phyloP scores from a whole-genome alignment of 2,888 invertebrate genomes.

The Lithophane ornitopus region DNA sequence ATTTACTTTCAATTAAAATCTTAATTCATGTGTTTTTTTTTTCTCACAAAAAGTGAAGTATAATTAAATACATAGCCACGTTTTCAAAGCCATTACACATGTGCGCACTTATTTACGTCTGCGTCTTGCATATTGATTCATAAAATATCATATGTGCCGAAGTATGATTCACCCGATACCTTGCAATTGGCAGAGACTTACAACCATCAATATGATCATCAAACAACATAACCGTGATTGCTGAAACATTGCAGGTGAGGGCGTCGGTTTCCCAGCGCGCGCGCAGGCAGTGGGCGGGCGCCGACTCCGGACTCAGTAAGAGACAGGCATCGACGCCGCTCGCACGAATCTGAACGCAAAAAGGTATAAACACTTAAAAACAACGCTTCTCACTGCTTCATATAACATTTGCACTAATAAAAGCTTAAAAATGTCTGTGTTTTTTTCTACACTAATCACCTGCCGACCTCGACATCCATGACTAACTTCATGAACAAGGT shows the following conservation, averaged over 20 bases:
- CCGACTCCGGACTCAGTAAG: conserved; percentile 81
- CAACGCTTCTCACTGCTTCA: conserved; percentile 78
- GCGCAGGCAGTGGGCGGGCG: conserved; percentile 82
- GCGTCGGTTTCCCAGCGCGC: conserved; percentile 70
- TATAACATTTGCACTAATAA: conserved; percentile 87
- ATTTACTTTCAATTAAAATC: conserved; percentile 6
- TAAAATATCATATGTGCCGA: conserved; percentile 50
- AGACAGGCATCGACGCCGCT: conserved; percentile 88
- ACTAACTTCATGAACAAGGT: conserved; percentile 85
- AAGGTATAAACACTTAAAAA: conserved; percentile 83
- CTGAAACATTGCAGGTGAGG: conserved; percentile 86
- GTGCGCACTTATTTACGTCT: conserved; percentile 30
- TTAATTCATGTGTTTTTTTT: background rate
- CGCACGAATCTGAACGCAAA: conserved; percentile 89
- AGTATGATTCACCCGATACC: conserved; percentile 65
- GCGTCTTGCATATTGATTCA: conserved; percentile 40
- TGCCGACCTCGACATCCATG: conserved; percentile 82
- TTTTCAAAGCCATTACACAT: conserved; percentile 26
- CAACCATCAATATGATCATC: conserved; percentile 69
- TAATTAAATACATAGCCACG: conserved; percentile 1
- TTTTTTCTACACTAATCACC: conserved; percentile 82
- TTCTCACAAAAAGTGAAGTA: background rate
- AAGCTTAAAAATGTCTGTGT: conserved; percentile 79
- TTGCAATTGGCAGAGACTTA: conserved; percentile 56
- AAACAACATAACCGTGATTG: conserved; percentile 71